Conservation (phyloP, 2,797 vertebrate species). For the Pseudomugil tenellus region DNA sequence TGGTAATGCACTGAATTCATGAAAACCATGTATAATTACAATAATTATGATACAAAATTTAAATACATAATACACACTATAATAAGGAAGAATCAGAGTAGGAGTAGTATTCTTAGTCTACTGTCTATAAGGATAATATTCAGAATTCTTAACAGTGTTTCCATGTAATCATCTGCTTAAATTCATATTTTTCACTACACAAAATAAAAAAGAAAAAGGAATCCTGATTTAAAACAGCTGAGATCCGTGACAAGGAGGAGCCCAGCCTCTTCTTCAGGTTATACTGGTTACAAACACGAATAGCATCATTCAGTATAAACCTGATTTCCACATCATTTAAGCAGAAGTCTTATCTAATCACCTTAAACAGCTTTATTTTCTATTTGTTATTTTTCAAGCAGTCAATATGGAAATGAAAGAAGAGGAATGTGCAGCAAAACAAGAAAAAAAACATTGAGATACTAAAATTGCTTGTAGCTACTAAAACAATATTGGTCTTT, state of each 20-base stretch:
- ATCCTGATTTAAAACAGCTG: neutral
- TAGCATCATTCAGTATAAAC: neutral
- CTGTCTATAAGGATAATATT: neutral
- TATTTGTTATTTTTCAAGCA: neutral
- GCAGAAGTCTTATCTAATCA: neutral
- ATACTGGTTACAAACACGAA: neutral
- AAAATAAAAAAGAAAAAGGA: neutral
- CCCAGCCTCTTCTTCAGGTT: neutral
- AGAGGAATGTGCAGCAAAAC: neutral
- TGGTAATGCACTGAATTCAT: no score
- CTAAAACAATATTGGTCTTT: neutral
- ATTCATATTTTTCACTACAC: neutral
- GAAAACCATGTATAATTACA: no score
- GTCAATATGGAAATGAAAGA: neutral
- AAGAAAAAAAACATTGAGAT: neutral
- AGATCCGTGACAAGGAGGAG: neutral
- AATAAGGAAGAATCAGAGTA: no score
- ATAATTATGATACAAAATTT: no score
- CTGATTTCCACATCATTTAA: neutral
- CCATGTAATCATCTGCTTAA: neutral
- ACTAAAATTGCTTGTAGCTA: neutral
- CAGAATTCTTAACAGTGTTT: neutral
- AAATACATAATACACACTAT: no score
- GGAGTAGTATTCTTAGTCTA: no score
- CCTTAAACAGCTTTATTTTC: neutral